Evolutionary conservation across 2,888 invertebrate species (phyloP).

Genomic region (Agrotis clavis): DNA sequence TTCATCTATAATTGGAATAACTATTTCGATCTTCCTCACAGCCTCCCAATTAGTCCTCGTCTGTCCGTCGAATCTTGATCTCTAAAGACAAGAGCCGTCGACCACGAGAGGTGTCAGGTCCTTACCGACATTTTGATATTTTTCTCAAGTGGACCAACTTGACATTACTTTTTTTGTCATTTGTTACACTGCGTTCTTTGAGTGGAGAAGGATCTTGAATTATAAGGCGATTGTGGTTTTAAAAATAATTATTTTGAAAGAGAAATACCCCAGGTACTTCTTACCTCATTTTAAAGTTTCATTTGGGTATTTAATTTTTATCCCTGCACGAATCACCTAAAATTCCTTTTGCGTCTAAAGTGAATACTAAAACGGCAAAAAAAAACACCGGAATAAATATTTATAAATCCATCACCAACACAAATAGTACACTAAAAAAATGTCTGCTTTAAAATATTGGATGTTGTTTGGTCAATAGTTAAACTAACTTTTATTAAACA

Average conservation of each 20-base stretch:
- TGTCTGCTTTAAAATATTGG: too few relatives aligned
- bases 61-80: conserved; percentile 33
- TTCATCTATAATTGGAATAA: conserved; percentile 17
- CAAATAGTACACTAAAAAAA: too few relatives aligned
- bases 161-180: conserved; percentile 14
- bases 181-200: background rate
- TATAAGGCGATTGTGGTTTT: too few relatives aligned
- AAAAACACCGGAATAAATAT: too few relatives aligned
- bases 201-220: background rate
- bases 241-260: too few relatives aligned
- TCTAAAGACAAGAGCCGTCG: conserved; percentile 32
- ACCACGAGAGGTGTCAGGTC: conserved; percentile 2
- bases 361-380: background rate
- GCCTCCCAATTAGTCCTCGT: conserved; percentile 28
- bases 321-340: background rate
- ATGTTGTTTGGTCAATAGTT: too few relatives aligned
- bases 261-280: too few relatives aligned
- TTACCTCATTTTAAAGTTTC: too few relatives aligned
- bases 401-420: too few relatives aligned
- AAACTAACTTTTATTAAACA: too few relatives aligned
- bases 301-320: too few relatives aligned
- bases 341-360: background rate
- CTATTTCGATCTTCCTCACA: background rate
- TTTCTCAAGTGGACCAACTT: conserved; percentile 4
- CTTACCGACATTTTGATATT: conserved; percentile 30